Base-by-base conservation (phyloP, 2,113 vertebrate species). In the Acrocephalus arundinaceus region DNA sequence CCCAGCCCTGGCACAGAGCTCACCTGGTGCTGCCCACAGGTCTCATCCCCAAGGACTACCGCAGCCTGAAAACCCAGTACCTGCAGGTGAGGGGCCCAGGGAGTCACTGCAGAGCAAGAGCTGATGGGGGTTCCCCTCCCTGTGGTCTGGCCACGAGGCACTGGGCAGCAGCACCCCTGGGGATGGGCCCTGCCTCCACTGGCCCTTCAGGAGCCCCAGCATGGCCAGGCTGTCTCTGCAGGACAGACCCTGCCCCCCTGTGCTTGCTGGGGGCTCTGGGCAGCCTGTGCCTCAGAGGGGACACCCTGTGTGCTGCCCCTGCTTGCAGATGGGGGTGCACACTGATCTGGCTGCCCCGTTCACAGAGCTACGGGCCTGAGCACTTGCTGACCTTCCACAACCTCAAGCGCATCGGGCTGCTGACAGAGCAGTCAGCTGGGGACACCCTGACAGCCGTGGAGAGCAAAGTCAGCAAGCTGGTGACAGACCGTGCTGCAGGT, bases 301-400 rank as follows among this genome's bases (percentile, higher is more conserved):
- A 28, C 33, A 37, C 12, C 5, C 63, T 31, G 48, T 21, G 1
- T 2, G 17, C 54, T 17, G 4, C 27, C 25, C 1, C 0, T 11
- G 21, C n/a, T 21, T 0, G 0, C 67, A 13, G 27, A 10, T 0
- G 2, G 58, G 67, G 51, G 46, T 62, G 7, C 0, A 5, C 0
- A 1, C 91, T 92, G n/a, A 87, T 4, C 31, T 0, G 2, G 25
- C n/a, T 61, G 62, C 35, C 48, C 54, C 25, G 2, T 87, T 74
- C 12, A 35, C 95, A 99, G 99, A 99, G 99, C 97, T 99, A 99
- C 0, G 99, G 99, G 15, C 98, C 98, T 0, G 98, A 99, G 41
- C 99, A 99, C 90, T 94, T 99, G 90, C 97, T 99, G 48, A 99
- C 99, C 14, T 99, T 99, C 92, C 98, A 98, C 90, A 99, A 99